phyloP scores from a whole-genome alignment of 2,797 vertebrate genomes.

The Anisognathus igniventris region DNA sequence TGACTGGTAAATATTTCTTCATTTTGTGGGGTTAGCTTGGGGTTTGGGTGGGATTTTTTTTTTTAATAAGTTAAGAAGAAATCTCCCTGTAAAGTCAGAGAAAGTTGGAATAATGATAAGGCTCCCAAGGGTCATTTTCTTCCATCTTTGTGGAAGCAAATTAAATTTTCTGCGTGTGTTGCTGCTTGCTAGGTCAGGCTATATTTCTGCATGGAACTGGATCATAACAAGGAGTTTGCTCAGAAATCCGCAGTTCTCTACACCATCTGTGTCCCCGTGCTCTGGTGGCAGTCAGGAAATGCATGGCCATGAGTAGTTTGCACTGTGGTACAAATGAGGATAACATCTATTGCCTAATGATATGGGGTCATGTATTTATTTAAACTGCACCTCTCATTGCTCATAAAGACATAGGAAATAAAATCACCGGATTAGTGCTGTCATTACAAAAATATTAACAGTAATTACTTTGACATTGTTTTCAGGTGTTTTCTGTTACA shows the following conservation, averaged over 20 bases:
- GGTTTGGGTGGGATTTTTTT: background rate
- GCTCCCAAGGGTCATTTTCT: background rate
- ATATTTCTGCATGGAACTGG: background rate
- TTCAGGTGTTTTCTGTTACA: background rate
- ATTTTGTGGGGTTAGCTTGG: background rate
- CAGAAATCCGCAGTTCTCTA: background rate
- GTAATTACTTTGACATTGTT: background rate
- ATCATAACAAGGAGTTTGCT: background rate
- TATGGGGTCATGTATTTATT: background rate
- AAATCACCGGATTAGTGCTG: background rate
- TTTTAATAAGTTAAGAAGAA: background rate
- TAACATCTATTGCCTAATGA: background rate
- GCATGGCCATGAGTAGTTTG: background rate
- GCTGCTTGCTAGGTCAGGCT: background rate
- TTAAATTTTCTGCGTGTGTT: background rate
- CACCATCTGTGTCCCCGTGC: background rate
- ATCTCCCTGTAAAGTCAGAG: background rate
- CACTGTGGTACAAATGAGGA: background rate
- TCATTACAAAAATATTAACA: background rate
- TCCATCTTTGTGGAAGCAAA: background rate
- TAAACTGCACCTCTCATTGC: background rate
- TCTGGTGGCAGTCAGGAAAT: background rate
- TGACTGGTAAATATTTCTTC: constrained; percentile 83
- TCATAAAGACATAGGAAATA: background rate
- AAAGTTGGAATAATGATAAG: background rate